phyloP scores from a whole-genome alignment of 2,797 vertebrate genomes.

The Taenioides sp. region DNA sequence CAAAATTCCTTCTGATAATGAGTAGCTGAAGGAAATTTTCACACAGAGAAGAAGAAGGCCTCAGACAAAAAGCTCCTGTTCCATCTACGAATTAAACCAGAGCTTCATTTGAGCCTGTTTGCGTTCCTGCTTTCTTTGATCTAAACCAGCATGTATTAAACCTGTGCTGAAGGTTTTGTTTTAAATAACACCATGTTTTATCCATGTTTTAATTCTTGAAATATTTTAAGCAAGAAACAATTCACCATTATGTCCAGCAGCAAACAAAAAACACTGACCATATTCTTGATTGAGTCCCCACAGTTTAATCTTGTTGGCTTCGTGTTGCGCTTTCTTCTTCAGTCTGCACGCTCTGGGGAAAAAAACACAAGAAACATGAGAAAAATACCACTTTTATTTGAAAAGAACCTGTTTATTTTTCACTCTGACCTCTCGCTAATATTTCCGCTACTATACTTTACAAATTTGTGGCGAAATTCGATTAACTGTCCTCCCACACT shows the following conservation, averaged over 20 bases:
- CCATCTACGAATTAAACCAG: too few species aligned
- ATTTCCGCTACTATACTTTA: slow-evolving; percentile 10
- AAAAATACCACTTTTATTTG: slow-evolving; percentile 19
- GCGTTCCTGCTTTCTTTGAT: too few species aligned
- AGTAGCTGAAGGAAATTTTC: too few species aligned
- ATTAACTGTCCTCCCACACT: slow-evolving; percentile 5
- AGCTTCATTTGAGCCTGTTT: too few species aligned
- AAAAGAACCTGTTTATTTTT: slow-evolving; percentile 17
- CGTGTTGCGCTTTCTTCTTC: slow-evolving; percentile 81
- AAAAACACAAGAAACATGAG: slow-evolving; percentile 16
- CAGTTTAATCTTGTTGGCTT: slow-evolving; percentile 81
- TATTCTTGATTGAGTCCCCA: slow-evolving; percentile 81
- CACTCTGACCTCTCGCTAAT: slow-evolving; percentile 6
- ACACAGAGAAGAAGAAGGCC: too few species aligned
- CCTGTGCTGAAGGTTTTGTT: too few species aligned
- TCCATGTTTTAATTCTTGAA: too few species aligned
- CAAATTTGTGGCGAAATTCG: slow-evolving; percentile 21
- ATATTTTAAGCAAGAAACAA: background rate
- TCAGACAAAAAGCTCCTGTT: too few species aligned
- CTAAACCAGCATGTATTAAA: too few species aligned
- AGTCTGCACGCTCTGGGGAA: slow-evolving; percentile 71
- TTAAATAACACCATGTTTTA: too few species aligned
- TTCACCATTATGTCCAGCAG: background rate
- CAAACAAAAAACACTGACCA: slow-evolving; percentile 56
- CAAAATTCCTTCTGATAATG: too few species aligned